Conservation (phyloP, 2,113 vertebrate genomes). For the Xiphophorus maculatus region DNA sequence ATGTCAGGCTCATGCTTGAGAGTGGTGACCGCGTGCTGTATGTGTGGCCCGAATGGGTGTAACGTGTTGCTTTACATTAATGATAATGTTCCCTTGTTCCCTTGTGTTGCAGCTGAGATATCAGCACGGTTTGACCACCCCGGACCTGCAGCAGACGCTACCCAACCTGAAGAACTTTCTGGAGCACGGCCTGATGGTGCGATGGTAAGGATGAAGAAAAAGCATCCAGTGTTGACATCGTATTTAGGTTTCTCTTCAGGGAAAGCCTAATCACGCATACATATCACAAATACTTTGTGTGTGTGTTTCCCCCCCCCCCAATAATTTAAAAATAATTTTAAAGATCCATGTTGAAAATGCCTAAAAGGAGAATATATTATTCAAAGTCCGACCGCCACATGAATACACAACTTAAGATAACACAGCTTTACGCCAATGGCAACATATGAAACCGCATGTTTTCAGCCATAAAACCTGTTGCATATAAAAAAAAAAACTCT, state of each 20-base stretch:
- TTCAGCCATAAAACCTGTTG: not conserved
- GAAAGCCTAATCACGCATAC: not conserved
- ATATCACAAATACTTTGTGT: not conserved
- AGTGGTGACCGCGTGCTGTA: slow-evolving; percentile 7
- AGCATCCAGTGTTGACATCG: not conserved
- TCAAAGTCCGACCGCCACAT: not conserved
- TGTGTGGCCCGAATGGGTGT: not conserved
- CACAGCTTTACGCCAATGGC: too few relatives aligned
- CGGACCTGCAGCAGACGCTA: slow-evolving; percentile 95
- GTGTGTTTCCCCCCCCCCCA: not conserved
- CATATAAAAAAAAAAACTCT: not conserved
- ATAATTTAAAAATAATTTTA: not conserved
- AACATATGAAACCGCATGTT: not conserved
- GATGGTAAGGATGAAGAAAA: slow-evolving; percentile 85
- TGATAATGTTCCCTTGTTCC: slow-evolving; percentile 29
- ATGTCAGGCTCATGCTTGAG: too few relatives aligned
- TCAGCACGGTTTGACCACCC: slow-evolving; percentile 94
- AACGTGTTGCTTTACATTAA: slow-evolving; percentile 46
- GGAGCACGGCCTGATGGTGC: slow-evolving; percentile 93
- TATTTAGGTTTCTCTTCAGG: not conserved
- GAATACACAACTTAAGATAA: not conserved
- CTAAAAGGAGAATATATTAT: not conserved
- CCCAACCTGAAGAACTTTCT: slow-evolving; percentile 97
- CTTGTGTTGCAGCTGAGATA: slow-evolving; percentile 89
- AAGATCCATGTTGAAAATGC: not conserved